phyloP scores from a whole-genome alignment of 2,888 invertebrate species.

The Nemotelus pantherinus region DNA sequence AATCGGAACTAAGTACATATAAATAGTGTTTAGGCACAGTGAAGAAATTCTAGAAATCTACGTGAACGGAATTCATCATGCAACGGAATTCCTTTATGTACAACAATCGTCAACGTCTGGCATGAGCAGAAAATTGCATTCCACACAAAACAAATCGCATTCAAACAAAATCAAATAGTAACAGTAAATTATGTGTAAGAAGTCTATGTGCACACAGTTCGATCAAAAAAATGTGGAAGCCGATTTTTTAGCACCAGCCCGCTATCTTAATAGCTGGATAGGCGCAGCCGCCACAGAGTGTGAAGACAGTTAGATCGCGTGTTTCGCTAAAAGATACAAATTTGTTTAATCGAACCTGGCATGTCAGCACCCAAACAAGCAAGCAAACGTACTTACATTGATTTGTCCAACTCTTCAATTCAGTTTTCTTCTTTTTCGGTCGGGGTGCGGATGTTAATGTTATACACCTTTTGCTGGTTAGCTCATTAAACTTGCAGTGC shows the following conservation, averaged over 20 bases:
- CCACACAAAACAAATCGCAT: slow-evolving; percentile 10
- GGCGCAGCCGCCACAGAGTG: slow-evolving; percentile 1
- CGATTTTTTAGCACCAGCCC: background rate
- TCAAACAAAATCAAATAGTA: background rate
- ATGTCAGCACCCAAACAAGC: background rate
- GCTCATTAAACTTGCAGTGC: background rate
- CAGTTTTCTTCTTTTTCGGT: background rate
- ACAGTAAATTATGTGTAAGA: background rate
- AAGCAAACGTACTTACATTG: slow-evolving; percentile 11
- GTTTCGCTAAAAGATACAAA: slow-evolving; percentile 11
- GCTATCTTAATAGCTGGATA: background rate
- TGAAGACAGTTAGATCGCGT: slow-evolving; percentile 16
- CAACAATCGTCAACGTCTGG: slow-evolving; percentile 9
- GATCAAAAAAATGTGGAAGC: background rate
- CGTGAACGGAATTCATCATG: slow-evolving; percentile 33
- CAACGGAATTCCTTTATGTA: slow-evolving; percentile 35
- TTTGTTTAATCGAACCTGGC: slow-evolving; percentile 21
- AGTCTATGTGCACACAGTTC: slow-evolving; percentile 11
- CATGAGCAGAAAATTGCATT: slow-evolving; percentile 3
- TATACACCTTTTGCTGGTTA: background rate
- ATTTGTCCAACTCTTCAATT: background rate
- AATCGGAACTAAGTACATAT: background rate
- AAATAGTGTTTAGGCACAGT: slow-evolving; percentile 1
- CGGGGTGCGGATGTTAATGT: background rate
- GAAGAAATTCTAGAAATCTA: slow-evolving; percentile 1